Conservation (phyloP, 2,888 invertebrate genomes). For the Orchesella flavescens region DNA sequence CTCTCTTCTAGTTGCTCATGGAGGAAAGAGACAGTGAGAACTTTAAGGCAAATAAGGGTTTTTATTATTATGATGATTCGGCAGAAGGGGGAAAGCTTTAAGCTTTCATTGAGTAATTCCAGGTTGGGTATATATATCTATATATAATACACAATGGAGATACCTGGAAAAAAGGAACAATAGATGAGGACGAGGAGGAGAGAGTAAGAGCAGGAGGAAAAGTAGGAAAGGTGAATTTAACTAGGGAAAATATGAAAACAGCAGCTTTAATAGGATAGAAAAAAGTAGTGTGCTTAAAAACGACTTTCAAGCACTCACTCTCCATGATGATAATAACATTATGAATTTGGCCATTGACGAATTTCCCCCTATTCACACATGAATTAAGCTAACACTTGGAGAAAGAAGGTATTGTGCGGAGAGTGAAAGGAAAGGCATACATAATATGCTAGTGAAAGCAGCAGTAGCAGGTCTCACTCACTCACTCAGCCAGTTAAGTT, state of each 20-base stretch:
- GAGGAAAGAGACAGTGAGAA: not conserved
- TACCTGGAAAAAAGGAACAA: not conserved
- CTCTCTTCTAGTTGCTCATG: not conserved
- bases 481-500: too few relatives aligned
- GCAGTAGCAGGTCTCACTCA: too few relatives aligned
- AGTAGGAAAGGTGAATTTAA: conserved; percentile 7
- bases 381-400: conserved; percentile 20
- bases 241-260: not conserved
- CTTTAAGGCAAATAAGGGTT: not conserved
- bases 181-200: too few relatives aligned
- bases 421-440: not conserved
- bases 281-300: not conserved
- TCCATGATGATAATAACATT: conserved; percentile 11
- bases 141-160: not conserved
- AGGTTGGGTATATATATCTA: not conserved
- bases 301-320: conserved; percentile 20
- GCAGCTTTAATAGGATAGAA: not conserved
- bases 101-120: too few relatives aligned
- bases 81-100: not conserved
- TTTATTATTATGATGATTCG: conserved; percentile 21
- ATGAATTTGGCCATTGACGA: conserved; percentile 21
- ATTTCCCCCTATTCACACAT: conserved; percentile 19
- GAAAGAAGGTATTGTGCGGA: conserved; percentile 4
- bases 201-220: not conserved
- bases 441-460: conserved; percentile 15